Evolutionary conservation across 2,888 invertebrate genomes (phyloP), one percentile per base, ranked within the genome.

Genomic region (Bhutanitis thaidina): DNA sequence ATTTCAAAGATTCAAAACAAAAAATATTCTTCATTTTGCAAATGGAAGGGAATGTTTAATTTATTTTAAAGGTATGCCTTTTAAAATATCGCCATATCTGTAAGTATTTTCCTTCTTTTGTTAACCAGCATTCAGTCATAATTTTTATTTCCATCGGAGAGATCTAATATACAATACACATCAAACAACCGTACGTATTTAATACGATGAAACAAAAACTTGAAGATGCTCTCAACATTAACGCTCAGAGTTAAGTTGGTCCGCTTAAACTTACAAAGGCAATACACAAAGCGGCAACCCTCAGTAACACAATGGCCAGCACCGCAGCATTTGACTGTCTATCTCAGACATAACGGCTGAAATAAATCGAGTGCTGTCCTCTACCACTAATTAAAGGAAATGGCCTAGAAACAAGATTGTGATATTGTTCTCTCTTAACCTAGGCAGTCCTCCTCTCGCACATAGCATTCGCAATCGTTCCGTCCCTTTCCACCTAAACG

Each of bases 391-490:
- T 90, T 90, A 90, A 90, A 84, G 84, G 80, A 88, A 90, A 90
- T 90, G 89, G 89, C 70, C 87, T 71, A 88, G 90, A 90, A 90
- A 90, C 90, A 90, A 90, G 90, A 90, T 90, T 90, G 90, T 80
- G 88, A 85, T 87, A 90, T 89, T 89, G 89, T 90, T 80, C 84
- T 80, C 80, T 71, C 70, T 69, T 73, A 77, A 78, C 65, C 65
- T 63, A 55, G 30, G 2, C 70, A 49, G 0, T 78, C 80, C 46
- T 64, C 45, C 34, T 81, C 75, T 20, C 27, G 43, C 69, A 1
- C 12, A 0, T 0, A 0, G 0, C 1, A 1, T 16, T 4, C 7
- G 14, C 1, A 0, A 59, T 76, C 53, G 7, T 4, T 1, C 60
- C 43, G 1, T 81, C 83, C 55, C 73, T 20, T 41, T 83, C 69